Evolutionary conservation across 64 coral and sea anemone genomes (phyloP).

Genomic region (Hydrozoanthus tunicans): DNA sequence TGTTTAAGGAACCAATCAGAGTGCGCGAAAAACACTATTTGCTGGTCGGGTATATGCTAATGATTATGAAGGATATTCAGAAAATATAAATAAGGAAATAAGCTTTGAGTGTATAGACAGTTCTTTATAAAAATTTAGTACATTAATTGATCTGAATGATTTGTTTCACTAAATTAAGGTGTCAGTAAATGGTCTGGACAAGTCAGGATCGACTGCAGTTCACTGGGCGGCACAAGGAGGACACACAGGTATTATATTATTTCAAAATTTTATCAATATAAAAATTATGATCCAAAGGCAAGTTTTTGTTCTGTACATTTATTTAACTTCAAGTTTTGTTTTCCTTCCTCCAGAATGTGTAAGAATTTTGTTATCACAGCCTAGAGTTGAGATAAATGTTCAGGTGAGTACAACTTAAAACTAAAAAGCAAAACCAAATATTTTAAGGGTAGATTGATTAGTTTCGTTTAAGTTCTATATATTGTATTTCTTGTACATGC

Average conservation of each 20-base stretch:
- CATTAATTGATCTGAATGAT: background rate
- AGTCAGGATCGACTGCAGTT: constrained; percentile 91
- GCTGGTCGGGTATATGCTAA: too few relatives aligned
- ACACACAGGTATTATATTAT: constrained; percentile 72
- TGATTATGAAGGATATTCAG: too few relatives aligned
- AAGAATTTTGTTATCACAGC: constrained; percentile 74
- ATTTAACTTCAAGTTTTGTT: background rate
- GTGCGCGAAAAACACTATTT: too few relatives aligned
- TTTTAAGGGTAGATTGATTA: background rate
- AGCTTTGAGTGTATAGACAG: background rate
- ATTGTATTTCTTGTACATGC: too few relatives aligned
- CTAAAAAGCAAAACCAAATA: background rate
- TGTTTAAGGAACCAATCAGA: too few relatives aligned
- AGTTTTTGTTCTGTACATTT: background rate
- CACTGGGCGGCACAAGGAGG: constrained; percentile 98
- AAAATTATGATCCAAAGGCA: background rate
- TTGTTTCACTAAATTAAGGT: constrained; percentile 55
- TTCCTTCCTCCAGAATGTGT: constrained; percentile 75
- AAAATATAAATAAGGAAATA: background rate
- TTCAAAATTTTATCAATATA: background rate
- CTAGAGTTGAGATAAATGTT: constrained; percentile 80
- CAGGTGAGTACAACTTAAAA: constrained; percentile 58
- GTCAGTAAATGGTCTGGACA: constrained; percentile 97
- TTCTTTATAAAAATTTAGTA: background rate
- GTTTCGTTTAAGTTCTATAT: background rate